Percentiles rank a stretch among this genome's conserved stretches.
phyloP scores from a whole-genome alignment of 2,888 invertebrate species.

The Drosophila neotestacea region DNA sequence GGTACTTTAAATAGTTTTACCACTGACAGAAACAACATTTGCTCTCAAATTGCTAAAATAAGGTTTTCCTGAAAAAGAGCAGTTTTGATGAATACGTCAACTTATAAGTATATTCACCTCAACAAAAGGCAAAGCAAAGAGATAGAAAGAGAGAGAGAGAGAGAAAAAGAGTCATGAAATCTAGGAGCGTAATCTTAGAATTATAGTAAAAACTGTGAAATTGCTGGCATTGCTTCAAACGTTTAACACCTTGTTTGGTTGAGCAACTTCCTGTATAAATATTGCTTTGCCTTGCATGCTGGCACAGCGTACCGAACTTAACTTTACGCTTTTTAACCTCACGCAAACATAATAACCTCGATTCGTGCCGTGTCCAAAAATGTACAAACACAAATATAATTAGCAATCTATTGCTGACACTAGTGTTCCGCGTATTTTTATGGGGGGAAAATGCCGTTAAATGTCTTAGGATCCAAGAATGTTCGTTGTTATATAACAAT shows the following conservation, averaged over 20 bases:
- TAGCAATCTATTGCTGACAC: constrained; percentile 1
- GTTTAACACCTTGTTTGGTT: constrained; percentile 49
- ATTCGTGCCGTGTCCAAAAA: constrained; percentile 5
- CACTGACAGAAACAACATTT: too few relatives aligned
- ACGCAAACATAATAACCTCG: constrained; percentile 35
- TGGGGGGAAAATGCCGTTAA: too few relatives aligned
- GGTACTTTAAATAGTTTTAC: too few relatives aligned
- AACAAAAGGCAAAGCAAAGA: constrained; percentile 6
- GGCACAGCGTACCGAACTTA: constrained; percentile 38
- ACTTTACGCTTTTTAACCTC: constrained; percentile 33
- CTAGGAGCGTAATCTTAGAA: constrained; percentile 35
- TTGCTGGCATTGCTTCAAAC: constrained; percentile 31
- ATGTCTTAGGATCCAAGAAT: too few relatives aligned
- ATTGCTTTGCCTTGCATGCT: constrained; percentile 12
- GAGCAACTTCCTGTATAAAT: constrained; percentile 22
- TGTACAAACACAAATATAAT: constrained; percentile 16
- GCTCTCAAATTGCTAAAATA: too few relatives aligned
- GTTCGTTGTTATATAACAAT: too few relatives aligned
- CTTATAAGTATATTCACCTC: too few relatives aligned
- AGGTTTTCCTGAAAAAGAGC: too few relatives aligned
- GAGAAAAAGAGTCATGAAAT: not conserved
- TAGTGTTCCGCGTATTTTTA: too few relatives aligned
- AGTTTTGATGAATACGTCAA: too few relatives aligned
- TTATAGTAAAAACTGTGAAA: constrained; percentile 43
- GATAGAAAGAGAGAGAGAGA: not conserved